These are phyloP conservation scores for Sminthopsis crassicaudata DNA, from an alignment of 2,113 vertebrate genomes.

Conservation along the genomic window DNA sequence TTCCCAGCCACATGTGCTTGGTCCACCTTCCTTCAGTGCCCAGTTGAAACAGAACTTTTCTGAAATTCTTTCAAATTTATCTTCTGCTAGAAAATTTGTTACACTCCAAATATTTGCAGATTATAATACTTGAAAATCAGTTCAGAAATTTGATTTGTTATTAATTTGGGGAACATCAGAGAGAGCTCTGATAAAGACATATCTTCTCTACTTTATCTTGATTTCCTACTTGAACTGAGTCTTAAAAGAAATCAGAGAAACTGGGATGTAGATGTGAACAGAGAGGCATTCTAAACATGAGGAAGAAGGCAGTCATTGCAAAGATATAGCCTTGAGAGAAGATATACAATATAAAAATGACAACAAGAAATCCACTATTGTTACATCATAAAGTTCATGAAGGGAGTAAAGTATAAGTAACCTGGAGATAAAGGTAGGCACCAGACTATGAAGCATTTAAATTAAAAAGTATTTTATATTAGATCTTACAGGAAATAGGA, in stretches of 20 bases:
- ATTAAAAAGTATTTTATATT: not conserved
- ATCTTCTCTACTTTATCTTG: too few species aligned
- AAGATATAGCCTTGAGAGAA: slow-evolving; percentile 33
- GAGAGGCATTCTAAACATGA: not conserved
- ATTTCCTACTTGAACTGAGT: not conserved
- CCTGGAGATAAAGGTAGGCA: not conserved
- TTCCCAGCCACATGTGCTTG: too few species aligned
- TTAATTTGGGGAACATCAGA: too few species aligned
- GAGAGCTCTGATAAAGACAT: too few species aligned
- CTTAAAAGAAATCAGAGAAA: not conserved
- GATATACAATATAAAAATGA: not conserved
- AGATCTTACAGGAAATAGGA: not conserved
- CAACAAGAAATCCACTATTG: not conserved
- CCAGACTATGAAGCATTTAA: not conserved
- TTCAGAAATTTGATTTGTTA: too few species aligned
- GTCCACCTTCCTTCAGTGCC: too few species aligned
- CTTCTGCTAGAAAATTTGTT: too few species aligned
- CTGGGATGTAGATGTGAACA: not conserved
- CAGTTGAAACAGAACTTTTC: too few species aligned
- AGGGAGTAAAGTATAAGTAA: not conserved
- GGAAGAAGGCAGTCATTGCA: slow-evolving; percentile 13
- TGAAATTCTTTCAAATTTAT: too few species aligned
- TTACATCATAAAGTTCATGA: not conserved
- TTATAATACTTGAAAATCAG: too few species aligned
- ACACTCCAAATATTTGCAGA: too few species aligned